Evolutionary conservation across 2,113 vertebrate genomes (phyloP), one percentile per base, ranked within the genome.

Genomic region (Phalacrocorax carbo): DNA sequence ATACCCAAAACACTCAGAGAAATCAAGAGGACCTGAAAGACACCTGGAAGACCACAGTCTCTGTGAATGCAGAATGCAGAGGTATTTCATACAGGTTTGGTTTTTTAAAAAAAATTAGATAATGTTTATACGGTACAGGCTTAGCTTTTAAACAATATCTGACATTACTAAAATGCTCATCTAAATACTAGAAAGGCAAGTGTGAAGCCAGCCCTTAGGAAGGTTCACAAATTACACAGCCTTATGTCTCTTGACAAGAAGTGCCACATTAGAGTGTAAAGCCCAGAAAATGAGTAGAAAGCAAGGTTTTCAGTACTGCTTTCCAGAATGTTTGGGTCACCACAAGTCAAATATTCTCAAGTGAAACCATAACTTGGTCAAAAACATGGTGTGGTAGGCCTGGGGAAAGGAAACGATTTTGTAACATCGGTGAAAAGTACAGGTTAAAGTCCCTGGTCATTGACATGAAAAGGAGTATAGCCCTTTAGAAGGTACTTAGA

Each of bases 31-130:
- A 88, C 58, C 8, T 51, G 52, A 71, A 71, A 62, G 27, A 58
- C 8, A 60, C 3, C 11, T 22, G 46, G 44, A 58, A 58, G 10
- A 49, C 32, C 22, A 92, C 51, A 93, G 54, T 40, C 16, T 44
- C 44, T 44, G 16, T 44, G 44, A 44, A 44, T 44, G 44, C 44
- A 44, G 44, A 44, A 44, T 44, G 44, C 44, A 44, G 44, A 44
- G 44, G 7, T 48, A 42, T 78, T 89, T 96, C 73, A 88, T 86
- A 93, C 87, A 95, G 85, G 86, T 81, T 38, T 38, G 38, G 38
- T 38, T 38, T 91, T 90, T 87, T 96, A 96, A 97, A 88, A 97
- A 97, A 97, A 98, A 96, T 95, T 91, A 90, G 72, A 83, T 86
- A 60, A 79, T 76, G 62, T 90, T 96, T 26, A 93, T 95, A 95